These are phyloP conservation scores for Malurus cyaneus DNA, from an alignment of 2,113 vertebrate genomes.

Conservation along the genomic window DNA sequence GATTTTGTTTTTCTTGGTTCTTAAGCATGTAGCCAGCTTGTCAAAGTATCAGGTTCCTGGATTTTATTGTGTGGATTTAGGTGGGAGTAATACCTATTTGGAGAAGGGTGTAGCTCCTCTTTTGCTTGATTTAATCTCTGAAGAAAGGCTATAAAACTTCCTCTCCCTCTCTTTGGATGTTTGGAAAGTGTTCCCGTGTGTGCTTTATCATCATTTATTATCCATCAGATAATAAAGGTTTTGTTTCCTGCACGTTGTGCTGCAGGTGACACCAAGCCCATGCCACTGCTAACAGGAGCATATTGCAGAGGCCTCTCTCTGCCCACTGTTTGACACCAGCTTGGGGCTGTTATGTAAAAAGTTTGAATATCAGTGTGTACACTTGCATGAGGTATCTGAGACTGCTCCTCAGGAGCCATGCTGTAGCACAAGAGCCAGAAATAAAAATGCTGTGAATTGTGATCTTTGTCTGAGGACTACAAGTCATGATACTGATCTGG, in stretches of 20 bases:
- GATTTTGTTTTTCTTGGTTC: neutral
- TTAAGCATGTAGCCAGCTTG: neutral
- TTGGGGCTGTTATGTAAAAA: neutral
- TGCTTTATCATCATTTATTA: neutral
- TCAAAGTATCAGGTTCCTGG: neutral
- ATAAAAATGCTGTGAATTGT: neutral
- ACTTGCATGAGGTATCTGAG: neutral
- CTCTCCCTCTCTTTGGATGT: neutral
- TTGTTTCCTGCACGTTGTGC: neutral
- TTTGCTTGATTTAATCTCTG: neutral
- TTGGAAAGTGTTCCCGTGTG: neutral
- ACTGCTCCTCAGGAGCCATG: fast-evolving
- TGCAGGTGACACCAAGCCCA: neutral
- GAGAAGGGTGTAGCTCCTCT: neutral
- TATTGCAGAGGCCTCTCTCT: neutral
- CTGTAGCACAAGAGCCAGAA: neutral
- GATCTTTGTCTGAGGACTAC: neutral
- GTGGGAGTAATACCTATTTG: neutral
- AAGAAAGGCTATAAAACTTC: neutral
- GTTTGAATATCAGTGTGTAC: neutral
- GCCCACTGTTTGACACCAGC: neutral
- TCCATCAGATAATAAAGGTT: neutral
- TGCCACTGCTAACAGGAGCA: neutral
- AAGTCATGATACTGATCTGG: neutral
- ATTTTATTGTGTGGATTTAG: neutral